These are phyloP conservation scores for Terebella lapidaria DNA, from an alignment of 2,888 invertebrate genomes.

Conservation along the genomic window DNA sequence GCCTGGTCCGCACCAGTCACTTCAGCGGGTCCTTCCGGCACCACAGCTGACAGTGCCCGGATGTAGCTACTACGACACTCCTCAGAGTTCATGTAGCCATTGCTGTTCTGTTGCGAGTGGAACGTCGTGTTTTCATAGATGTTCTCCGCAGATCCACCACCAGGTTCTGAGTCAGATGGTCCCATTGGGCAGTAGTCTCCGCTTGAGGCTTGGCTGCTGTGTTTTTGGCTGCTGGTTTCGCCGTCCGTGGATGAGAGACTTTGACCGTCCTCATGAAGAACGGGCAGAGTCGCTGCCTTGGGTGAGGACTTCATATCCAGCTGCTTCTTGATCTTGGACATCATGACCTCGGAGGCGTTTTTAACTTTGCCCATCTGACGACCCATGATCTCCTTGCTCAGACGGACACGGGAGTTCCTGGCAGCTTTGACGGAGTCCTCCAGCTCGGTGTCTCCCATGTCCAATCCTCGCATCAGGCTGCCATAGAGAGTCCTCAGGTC, in stretches of 20 bases:
- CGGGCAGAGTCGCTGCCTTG: conserved; percentile 1
- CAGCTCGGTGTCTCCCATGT: conserved; percentile 8
- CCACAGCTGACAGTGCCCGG: background rate
- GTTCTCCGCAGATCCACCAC: background rate
- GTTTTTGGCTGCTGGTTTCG: background rate
- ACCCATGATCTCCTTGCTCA: background rate
- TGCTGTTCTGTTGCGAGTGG: background rate
- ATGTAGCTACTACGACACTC: background rate
- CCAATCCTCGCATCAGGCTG: conserved; percentile 16
- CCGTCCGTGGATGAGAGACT: background rate
- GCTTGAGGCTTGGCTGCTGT: background rate
- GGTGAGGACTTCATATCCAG: background rate
- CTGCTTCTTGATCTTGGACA: background rate
- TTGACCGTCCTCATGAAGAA: background rate
- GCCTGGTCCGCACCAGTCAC: background rate
- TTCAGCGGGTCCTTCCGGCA: background rate
- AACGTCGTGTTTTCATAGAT: background rate
- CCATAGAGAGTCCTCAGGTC: conserved; percentile 13
- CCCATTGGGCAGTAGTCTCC: background rate
- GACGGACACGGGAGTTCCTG: background rate
- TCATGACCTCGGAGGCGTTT: background rate
- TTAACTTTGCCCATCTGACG: background rate
- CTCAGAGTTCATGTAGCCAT: background rate
- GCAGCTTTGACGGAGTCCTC: background rate
- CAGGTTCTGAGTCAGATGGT: background rate